Conservation (phyloP, 1,140 invertebrate genomes). For the Dendrolimus kikuchii region DNA sequence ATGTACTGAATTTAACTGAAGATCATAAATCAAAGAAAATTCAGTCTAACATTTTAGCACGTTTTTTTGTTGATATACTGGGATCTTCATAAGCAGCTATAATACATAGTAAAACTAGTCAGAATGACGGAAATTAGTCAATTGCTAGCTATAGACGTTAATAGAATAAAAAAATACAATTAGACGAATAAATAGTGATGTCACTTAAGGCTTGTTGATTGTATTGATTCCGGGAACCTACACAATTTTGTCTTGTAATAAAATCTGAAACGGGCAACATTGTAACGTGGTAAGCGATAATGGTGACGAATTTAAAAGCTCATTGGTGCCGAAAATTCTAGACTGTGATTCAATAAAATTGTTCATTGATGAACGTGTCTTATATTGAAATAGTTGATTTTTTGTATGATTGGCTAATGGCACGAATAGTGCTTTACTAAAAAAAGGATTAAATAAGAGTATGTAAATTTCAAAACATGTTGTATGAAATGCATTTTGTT, state of each 20-base stretch:
- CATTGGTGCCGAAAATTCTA: constrained; percentile 69
- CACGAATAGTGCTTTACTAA: constrained; percentile 32
- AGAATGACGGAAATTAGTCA: constrained; percentile 59
- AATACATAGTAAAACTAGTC: constrained; percentile 49
- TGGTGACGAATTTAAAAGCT: constrained; percentile 65
- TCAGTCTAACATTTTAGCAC: too few species aligned
- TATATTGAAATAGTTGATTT: constrained; percentile 68
- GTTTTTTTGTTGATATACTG: too few species aligned
- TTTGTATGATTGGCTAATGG: constrained; percentile 62
- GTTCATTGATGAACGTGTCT: constrained; percentile 69
- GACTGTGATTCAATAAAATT: constrained; percentile 65
- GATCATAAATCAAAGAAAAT: too few species aligned
- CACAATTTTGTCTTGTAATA: constrained; percentile 33
- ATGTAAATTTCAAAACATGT: constrained; percentile 37
- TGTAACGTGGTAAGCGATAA: constrained; percentile 30
- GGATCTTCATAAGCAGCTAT: constrained; percentile 30
- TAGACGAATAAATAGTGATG: constrained; percentile 40
- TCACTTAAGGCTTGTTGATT: constrained; percentile 55
- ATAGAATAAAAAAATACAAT: constrained; percentile 50
- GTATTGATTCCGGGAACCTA: constrained; percentile 25
- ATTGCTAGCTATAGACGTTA: constrained; percentile 67
- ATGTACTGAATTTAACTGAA: too few species aligned
- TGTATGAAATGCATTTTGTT: constrained; percentile 50
- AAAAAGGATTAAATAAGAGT: constrained; percentile 26
- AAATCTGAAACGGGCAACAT: constrained; percentile 26